A percentile compares a stretch with the other conserved stretches of the same genome.
Evolutionary conservation across 1,140 invertebrate species (phyloP).

Genomic region (Chionoecetes opilio): DNA sequence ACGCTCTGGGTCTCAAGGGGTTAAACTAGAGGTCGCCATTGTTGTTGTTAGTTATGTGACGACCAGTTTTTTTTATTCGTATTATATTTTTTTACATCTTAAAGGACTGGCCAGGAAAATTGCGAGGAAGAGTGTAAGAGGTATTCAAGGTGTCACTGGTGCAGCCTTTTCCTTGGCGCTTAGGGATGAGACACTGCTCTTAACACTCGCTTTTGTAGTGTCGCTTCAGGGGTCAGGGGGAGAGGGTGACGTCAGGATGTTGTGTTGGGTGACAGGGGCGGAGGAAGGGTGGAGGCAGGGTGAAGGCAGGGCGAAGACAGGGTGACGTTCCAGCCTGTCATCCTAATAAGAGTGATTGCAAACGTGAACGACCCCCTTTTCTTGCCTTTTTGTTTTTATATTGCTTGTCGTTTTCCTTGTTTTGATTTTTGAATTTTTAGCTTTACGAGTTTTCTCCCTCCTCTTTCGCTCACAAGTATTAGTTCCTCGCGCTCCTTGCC

Average conservation of each 20-base stretch:
- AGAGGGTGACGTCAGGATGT: background rate
- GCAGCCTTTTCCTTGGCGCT: background rate
- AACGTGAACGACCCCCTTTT: background rate
- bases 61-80: too few species aligned
- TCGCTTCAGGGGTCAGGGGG: background rate
- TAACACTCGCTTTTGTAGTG: background rate
- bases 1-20: too few species aligned
- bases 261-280: background rate
- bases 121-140: too few species aligned
- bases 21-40: too few species aligned
- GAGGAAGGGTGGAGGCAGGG: conserved; percentile 11
- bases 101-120: too few species aligned
- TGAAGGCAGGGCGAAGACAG: background rate
- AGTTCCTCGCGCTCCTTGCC: background rate
- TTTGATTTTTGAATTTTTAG: too few species aligned
- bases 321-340: background rate
- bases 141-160: background rate
- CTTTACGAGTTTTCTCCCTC: too few species aligned
- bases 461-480: too few species aligned
- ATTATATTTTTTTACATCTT: too few species aligned
- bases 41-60: too few species aligned
- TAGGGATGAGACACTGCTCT: background rate
- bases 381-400: background rate
- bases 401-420: background rate
- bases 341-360: too few species aligned